Conservation (phyloP, 1,140 invertebrate species). For the Scaptomyza montana region DNA sequence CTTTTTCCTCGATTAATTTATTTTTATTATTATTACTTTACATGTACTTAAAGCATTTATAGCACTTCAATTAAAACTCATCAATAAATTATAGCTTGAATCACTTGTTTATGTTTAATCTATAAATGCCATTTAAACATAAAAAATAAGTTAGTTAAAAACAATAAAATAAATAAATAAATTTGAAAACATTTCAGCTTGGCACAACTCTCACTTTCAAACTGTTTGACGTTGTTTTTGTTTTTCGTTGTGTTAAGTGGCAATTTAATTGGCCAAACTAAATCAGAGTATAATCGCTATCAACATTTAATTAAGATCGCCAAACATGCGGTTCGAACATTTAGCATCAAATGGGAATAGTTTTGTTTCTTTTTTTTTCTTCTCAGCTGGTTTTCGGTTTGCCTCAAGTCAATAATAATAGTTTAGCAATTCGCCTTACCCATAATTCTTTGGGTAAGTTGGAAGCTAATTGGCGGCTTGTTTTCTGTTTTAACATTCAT, state of each 20-base stretch:
- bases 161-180: constrained; percentile 3
- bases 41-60: too few relatives aligned
- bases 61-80: not conserved
- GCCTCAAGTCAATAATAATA: constrained; percentile 12
- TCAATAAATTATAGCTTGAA: not conserved
- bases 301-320: constrained; percentile 79
- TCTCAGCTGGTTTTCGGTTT: constrained; percentile 11
- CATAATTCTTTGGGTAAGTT: constrained; percentile 79
- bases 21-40: too few relatives aligned
- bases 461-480: constrained; percentile 77
- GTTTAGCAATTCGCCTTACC: constrained; percentile 49
- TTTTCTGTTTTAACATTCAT: constrained; percentile 36
- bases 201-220: constrained; percentile 38
- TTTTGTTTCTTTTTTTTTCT: constrained; percentile 48
- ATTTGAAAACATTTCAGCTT: not conserved
- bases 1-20: too few relatives aligned
- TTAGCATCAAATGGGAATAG: constrained; percentile 68
- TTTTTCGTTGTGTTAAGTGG: constrained; percentile 12
- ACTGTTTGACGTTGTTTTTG: not conserved
- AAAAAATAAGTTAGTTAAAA: not conserved
- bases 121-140: not conserved
- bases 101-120: not conserved
- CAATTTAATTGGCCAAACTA: constrained; percentile 43
- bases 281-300: constrained; percentile 56
- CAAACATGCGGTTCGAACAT: constrained; percentile 43